These are phyloP conservation scores for Haliclystus octoradiatus DNA, from an alignment of 30 jellyfish, hydroid and myxozoan genomes.

Conservation along the genomic window DNA sequence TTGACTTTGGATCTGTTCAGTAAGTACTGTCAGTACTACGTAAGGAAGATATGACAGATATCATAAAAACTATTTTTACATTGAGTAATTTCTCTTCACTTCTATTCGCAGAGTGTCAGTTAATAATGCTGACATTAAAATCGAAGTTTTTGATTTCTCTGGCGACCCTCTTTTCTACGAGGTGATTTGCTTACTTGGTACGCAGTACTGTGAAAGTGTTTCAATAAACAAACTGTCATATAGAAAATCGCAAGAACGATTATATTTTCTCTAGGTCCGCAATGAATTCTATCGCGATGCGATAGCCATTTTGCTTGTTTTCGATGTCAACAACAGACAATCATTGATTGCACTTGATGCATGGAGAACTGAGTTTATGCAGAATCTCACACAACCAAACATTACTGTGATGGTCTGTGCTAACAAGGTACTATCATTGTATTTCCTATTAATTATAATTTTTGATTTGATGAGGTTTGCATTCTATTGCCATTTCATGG, in stretches of 20 bases:
- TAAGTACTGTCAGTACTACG: slow-evolving; percentile 11
- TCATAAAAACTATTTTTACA: background rate
- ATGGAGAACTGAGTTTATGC: slow-evolving; percentile 66
- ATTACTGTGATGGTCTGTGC: slow-evolving; percentile 58
- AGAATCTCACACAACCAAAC: slow-evolving; percentile 19
- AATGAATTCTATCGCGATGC: slow-evolving; percentile 81
- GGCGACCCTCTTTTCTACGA: slow-evolving; percentile 74
- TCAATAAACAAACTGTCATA: no score
- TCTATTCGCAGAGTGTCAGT: slow-evolving; percentile 17
- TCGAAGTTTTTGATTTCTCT: slow-evolving; percentile 86
- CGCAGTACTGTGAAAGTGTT: no score
- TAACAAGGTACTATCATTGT: no score
- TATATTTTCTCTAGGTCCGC: slow-evolving; percentile 71
- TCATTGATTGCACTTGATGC: slow-evolving; percentile 41
- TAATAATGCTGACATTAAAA: slow-evolving; percentile 50
- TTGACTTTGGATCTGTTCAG: slow-evolving; percentile 89
- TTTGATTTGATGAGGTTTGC: no score
- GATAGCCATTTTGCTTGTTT: slow-evolving; percentile 68
- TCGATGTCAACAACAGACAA: slow-evolving; percentile 51
- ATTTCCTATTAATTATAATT: no score
- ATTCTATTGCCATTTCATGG: no score
- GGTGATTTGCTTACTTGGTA: no score
- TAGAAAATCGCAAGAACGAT: no score
- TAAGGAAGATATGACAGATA: background rate
- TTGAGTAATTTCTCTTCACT: background rate